Evolutionary conservation across 2,888 invertebrate species (phyloP), one percentile per base, ranked within the genome.

Genomic region (Mycalesis mineus): DNA sequence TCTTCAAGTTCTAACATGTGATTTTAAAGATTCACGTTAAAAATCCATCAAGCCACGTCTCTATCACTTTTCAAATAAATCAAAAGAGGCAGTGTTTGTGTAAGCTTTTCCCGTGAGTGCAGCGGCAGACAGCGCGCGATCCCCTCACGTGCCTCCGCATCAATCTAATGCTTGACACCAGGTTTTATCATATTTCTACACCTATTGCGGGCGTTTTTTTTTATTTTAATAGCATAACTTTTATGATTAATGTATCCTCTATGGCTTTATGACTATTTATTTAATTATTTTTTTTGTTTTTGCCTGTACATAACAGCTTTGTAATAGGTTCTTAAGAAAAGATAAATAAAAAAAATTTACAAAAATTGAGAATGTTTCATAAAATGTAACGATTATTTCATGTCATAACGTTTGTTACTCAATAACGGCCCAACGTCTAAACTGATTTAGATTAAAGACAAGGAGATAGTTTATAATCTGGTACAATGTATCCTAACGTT

Each of bases 91-190:
- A 40, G 55, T 44, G 28, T 44, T 49, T 55, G 14, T 41, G 36
- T 39, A 57, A 58, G 31, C 33, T 14, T 39, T 37, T 50, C 58
- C 55, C 58, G 9, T 11, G 58, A 44, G 58, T 31, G 55, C 42
- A 55, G 45, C 53, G 36, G 13, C 42, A 52, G 36, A n/a, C 61
- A 51, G 55, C 55, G 39, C 15, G 22, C 15, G 41, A 40, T 51
- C 49, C 62, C 57, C 58, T 33, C 8, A 60, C 33, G 59, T 58
- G 58, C 56, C 51, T 58, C 58, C 52, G 49, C 64, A 64, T 62
- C 64, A 60, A 64, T 64, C 64, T 62, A 51, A 49, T 28, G n/a
- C 39, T 42, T 44, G 47, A 15, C 45, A 22, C 31, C 13, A 49
- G 41, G 37, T 54, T 49, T 49, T 50, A 39, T 55, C 55, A 39